Percentiles rank a stretch among this genome's conserved stretches.
Conservation (phyloP, 1,140 invertebrate genomes). For the Micrasema longulum region DNA sequence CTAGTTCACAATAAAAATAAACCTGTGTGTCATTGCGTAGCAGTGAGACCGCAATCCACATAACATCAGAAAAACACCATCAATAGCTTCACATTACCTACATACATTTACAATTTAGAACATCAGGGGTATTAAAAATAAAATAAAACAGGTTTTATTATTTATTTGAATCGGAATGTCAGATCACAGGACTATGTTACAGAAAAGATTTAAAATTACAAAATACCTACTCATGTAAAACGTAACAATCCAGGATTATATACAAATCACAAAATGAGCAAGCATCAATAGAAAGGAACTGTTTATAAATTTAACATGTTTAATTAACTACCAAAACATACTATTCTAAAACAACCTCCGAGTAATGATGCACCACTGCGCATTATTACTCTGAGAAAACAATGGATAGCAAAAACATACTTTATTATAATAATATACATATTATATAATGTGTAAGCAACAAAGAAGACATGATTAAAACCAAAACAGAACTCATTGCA, state of each 20-base stretch:
- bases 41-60: too few species aligned
- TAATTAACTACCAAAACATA: constrained; percentile 4
- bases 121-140: neutral
- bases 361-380: too few species aligned
- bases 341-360: constrained; percentile 16
- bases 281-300: constrained; percentile 45
- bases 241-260: neutral
- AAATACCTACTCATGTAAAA: neutral
- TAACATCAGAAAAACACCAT: too few species aligned
- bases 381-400: too few species aligned
- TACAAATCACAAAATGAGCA: constrained; percentile 41
- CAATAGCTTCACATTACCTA: too few species aligned
- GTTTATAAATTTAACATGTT: constrained; percentile 3
- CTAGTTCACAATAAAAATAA: too few species aligned
- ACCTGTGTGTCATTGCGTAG: too few species aligned
- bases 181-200: constrained; percentile 19
- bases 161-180: constrained; percentile 40
- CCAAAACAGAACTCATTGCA: neutral
- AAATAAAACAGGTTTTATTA: constrained; percentile 5
- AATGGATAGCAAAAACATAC: constrained; percentile 17
- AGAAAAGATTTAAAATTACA: neutral
- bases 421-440: neutral
- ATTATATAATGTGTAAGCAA: constrained; percentile 1
- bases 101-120: too few species aligned
- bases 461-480: neutral